Evolutionary conservation across 2,113 vertebrate genomes (phyloP), one percentile per base, ranked within the genome.

Genomic region (Odocoileus virginianus): DNA sequence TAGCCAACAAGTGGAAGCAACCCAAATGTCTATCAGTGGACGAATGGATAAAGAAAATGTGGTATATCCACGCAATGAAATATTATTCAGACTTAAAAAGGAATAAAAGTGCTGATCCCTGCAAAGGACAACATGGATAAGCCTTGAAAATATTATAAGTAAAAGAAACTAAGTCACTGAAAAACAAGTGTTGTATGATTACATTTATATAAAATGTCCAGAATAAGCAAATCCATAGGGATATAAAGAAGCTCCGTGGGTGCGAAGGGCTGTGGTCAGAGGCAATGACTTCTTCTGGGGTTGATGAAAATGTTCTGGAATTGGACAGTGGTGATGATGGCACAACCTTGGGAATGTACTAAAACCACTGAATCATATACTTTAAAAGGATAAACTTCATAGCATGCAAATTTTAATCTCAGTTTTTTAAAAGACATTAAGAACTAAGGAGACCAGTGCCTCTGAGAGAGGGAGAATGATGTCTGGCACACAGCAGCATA

Each of bases 101-200:
- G 27, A 43, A 71, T 58, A 12, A 67, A 43, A 52, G 8, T n/a
- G 21, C 40, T 71, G 74, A 45, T 17, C 27, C 2, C 3, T 54
- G 36, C 25, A 50, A 81, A 81, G 28, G 28, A 47, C 36, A 15
- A 2, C 19, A 11, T 40, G 50, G 47, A 19, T 74, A 21, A 71
- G 60, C 74, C 88, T 92, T 82, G 28, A 87, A 87, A 87, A 87
- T 21, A 55, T 30, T 78, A 40, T 55, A 61, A 33, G 14, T 87
- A 14, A 61, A 89, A 83, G 25, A 88, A 78, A 15, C 7, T 50
- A 71, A 58, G 64, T 28, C 67, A n/a, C 30, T 15, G 12, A 28
- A 47, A 57, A 30, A 6, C 30, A 83, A 61, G 16, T 17, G 1
- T 14, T 30, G 1, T 27, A 36, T 78, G 47, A 58, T 8, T 57